Evolutionary conservation across 2,888 invertebrate genomes (phyloP), one percentile per base, ranked within the genome.

Genomic region (Ornithoptera priamus): DNA sequence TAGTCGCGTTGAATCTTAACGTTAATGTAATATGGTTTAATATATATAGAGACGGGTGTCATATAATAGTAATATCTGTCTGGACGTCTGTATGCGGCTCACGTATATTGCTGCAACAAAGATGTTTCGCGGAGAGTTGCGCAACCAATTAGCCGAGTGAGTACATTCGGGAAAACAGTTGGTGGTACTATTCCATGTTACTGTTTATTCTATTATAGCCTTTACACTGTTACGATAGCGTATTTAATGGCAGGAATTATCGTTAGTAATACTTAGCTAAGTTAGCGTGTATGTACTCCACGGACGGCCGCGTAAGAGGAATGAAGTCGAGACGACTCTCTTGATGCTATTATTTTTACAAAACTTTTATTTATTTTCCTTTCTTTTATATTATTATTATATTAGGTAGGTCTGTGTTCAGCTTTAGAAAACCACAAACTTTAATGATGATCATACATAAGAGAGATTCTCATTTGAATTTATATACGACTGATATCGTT

Each of bases 281-380:
- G 73, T 73, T 74, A 69, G 73, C 72, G 77, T 79, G 76, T 74
- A 67, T 71, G 71, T 76, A 79, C 79, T 84, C 81, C 74, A 90
- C 87, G 89, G 87, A 78, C 85, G 77, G 87, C 70, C 81, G 84
- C 77, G 69, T 81, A 79, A 75, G 78, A 83, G 88, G 89, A 88
- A 89, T 90, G 86, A 83, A 79, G 81, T 79, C 80, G 78, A 77
- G 74, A 75, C 77, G 76, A 77, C 75, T 76, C 78, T 82, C 82
- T 81, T 81, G 81, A 85, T 84, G 77, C 42, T 79, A 76, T 80
- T 81, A 78, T 78, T 80, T 78, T 79, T 80, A 74, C 74, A 66
- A 73, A 50, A 18, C 5, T 76, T 76, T 75, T 72, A 75, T 76
- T 74, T 73, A 30, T 36, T 63, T 7, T 68, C 60, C 10, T 61